Base-by-base conservation (phyloP, 2,797 vertebrate species). In the Urophycis tenuis region DNA sequence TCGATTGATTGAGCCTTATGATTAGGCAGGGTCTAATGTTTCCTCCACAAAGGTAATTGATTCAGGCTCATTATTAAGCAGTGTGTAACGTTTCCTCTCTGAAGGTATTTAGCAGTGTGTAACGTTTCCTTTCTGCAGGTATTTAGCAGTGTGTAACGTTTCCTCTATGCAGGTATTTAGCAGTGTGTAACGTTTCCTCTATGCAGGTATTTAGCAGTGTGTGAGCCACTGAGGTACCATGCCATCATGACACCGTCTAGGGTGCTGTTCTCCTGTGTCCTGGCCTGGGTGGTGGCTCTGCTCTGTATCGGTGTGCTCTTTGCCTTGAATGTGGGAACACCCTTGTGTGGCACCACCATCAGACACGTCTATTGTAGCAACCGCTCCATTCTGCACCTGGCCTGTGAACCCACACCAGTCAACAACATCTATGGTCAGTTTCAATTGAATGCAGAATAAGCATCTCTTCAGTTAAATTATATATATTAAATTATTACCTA, bases 141-240 rank as follows among this genome's bases (percentile, higher is more conserved):
- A 69, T 69, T 15, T 10, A 64, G 64, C 29, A 25, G 10, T 30
- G 25, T 70, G 29, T 30, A 31, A 70, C 30, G 2, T 30, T 12
- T 30, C 67, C 30, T 70, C 11, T 14, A 14, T 70, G 6, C 67
- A 30, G 67, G 29, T 31, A 30, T 30, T 30, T 5, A 30, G 29
- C 25, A 30, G 15, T 70, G 22, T 30, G 25, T 30, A 30, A 70
- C 7, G 29, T 70, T 31, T 30, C 67, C 67, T 70, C 29, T 72
- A 17, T 82, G 73, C 82, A 90, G 89, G 81, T 90, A 86, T n/a
- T 5, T 89, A 0, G 89, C 89, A 0, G 88, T 91, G 41, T 91
- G 89, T 32, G 53, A 89, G 8, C 86, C 87, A 0, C 88, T 91
- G 76, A 81, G 86, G 80, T 90, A 91, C 45, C 75, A 85, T 31